Evolutionary conservation across 2,888 invertebrate genomes (phyloP), one percentile per base, ranked within the genome.

Genomic region (Plebejus argus): DNA sequence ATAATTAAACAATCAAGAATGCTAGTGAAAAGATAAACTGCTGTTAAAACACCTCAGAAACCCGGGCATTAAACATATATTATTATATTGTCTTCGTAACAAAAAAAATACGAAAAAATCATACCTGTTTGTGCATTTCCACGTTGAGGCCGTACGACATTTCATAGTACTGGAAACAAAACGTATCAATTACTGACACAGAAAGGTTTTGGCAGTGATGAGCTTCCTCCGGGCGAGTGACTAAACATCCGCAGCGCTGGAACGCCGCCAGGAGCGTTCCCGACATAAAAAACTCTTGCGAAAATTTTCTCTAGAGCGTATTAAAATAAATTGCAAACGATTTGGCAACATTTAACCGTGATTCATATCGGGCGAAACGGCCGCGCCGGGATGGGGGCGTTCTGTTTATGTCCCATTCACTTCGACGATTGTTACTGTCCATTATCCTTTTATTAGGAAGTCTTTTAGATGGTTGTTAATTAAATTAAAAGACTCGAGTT

Each of bases 41-140:
- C 8, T 39, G 39, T 39, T 4, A 53, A 53, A 53, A 53, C 1
- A 53, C 8, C 8, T 15, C 1, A 8, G 3, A 53, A 53, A 28
- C 28, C 28, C 28, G 28, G 28, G 28, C 28, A 28, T 28, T 45
- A 12, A 45, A 45, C 12, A 45, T 45, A 45, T 45, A 3, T 45
- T 45, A 45, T 3, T 45, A 10, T 45, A 45, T 3, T 45, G 45
- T 10, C 45, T 45, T 45, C 45, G 10, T 45, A 45, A 12, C 45
- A 23, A 23, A 61, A 23, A 23, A 61, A 28, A 61, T 12, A 45
- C 15, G 70, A 70, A 80, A 80, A 78, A 80, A 79, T 90, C 96
- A 95, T 95, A 98, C 98, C 97, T 99, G 98, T 96, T 99, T 99
- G 94, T 98, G 98, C 98, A 99, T 98, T 95, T 99, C 99, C 90